A percentile compares a stretch with the other conserved stretches of the same genome.
Evolutionary conservation across 2,113 vertebrate species (phyloP).

Genomic region (Glaucomys volans): DNA sequence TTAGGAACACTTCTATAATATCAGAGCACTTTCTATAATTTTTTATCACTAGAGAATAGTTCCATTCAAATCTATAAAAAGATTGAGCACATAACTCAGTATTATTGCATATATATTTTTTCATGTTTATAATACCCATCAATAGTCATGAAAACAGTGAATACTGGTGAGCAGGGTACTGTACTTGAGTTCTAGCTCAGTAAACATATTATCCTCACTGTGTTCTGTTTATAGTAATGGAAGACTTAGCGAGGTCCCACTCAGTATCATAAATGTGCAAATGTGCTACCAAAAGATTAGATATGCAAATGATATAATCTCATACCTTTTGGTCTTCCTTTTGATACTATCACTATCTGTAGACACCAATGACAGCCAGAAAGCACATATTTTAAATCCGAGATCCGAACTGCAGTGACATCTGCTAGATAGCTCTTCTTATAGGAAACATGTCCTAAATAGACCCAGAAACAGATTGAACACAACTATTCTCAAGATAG

Average conservation of each 20-base stretch:
- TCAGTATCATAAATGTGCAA: background rate
- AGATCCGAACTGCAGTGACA: conserved; percentile 10
- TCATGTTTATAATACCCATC: background rate
- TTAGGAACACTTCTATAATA: background rate
- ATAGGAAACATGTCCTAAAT: background rate
- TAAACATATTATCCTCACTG: background rate
- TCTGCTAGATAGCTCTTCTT: background rate
- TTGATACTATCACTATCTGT: background rate
- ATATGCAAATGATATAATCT: background rate
- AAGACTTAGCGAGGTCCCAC: background rate
- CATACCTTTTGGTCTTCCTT: background rate
- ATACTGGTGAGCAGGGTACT: background rate
- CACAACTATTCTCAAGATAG: conserved; percentile 42
- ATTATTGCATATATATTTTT: background rate
- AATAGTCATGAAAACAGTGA: background rate
- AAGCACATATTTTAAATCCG: background rate
- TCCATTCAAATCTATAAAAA: background rate
- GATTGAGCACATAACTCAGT: background rate
- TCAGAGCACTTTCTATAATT: background rate
- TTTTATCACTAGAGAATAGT: background rate
- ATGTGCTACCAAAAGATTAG: background rate
- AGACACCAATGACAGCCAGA: background rate
- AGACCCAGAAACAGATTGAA: conserved; percentile 47
- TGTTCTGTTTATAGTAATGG: background rate
- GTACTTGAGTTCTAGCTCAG: background rate